Percentiles rank a stretch among this genome's conserved stretches.
phyloP scores from a whole-genome alignment of 2,888 invertebrate species.

The Busseola fusca region DNA sequence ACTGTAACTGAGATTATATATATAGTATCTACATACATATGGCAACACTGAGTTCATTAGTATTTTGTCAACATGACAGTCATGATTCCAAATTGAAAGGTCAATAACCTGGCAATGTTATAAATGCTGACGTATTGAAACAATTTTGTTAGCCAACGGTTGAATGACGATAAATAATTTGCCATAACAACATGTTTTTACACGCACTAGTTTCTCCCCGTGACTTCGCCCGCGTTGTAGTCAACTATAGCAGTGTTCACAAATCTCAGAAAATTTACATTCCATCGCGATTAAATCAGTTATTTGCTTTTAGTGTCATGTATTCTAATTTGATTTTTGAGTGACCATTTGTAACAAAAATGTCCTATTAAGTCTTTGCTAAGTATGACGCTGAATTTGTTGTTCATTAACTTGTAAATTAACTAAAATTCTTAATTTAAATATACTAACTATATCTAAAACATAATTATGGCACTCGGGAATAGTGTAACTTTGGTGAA shows the following conservation, averaged over 20 bases:
- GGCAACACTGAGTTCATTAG: neutral
- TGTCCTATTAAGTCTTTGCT: neutral
- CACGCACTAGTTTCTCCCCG: neutral
- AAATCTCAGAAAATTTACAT: neutral
- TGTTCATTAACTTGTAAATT: neutral
- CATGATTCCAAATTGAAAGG: conserved; percentile 12
- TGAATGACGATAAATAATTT: neutral
- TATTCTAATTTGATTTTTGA: neutral
- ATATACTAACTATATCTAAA: neutral
- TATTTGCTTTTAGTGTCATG: neutral
- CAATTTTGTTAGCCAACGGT: neutral
- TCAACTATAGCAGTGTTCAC: neutral
- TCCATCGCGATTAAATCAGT: neutral
- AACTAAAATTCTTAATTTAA: neutral
- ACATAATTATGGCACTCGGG: neutral
- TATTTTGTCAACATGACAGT: conserved; percentile 12
- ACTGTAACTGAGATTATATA: too few species aligned
- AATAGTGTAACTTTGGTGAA: neutral
- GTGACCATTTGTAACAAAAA: neutral
- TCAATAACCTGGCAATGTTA: conserved; percentile 13
- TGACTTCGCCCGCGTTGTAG: neutral
- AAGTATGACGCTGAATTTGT: neutral
- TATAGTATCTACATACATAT: neutral
- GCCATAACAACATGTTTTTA: neutral
- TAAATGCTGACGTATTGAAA: conserved; percentile 5